phyloP scores from a whole-genome alignment of 2,797 vertebrate species.

The Hemitrygon akajei region DNA sequence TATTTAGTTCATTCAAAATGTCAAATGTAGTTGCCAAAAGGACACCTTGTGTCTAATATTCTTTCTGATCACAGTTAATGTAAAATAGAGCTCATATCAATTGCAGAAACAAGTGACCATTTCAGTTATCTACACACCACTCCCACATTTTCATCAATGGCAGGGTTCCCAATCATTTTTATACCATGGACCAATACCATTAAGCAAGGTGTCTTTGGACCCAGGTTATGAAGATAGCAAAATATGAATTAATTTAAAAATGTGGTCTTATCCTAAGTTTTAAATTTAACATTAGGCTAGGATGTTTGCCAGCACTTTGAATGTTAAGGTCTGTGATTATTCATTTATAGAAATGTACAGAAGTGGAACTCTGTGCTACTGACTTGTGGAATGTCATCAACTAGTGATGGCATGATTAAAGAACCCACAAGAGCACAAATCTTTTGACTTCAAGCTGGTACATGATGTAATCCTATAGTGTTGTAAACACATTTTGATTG shows the following conservation, averaged over 20 bases:
- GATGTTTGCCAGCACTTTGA: not conserved
- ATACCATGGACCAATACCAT: too few relatives aligned
- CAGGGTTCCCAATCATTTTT: too few relatives aligned
- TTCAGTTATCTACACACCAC: not conserved
- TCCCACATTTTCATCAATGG: not conserved
- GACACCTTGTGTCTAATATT: not conserved
- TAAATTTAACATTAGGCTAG: not conserved
- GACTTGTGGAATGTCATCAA: not conserved
- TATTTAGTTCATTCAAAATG: not conserved
- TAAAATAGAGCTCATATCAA: not conserved
- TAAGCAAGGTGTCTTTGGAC: too few relatives aligned
- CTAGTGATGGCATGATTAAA: not conserved
- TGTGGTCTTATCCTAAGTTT: not conserved
- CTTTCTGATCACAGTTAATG: not conserved
- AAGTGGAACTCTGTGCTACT: not conserved
- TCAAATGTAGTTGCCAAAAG: not conserved
- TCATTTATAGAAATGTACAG: slow-evolving; percentile 26
- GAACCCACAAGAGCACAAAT: not conserved
- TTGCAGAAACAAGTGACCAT: not conserved
- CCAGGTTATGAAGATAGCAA: too few relatives aligned
- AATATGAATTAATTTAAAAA: too few relatives aligned
- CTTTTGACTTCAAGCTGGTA: not conserved
- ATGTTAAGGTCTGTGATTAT: not conserved
- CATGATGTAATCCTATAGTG: not conserved
- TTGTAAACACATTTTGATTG: not conserved